Evolutionary conservation across 2,113 vertebrate genomes (phyloP).

Genomic region (Synodontis membranacea): DNA sequence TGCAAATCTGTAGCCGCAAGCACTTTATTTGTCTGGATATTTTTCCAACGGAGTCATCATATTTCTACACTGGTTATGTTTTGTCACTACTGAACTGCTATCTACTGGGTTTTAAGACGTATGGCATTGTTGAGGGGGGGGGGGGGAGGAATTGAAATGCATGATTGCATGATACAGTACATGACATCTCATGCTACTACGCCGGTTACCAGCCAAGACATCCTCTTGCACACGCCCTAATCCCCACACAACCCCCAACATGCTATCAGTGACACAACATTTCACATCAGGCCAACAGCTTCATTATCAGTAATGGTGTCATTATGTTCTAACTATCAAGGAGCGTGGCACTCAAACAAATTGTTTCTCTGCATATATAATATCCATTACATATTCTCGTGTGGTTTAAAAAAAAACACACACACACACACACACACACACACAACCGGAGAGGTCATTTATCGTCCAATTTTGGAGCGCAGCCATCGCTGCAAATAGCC

Average conservation of each 20-base stretch:
- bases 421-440: too few species aligned
- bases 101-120: too few species aligned
- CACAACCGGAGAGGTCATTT: neutral
- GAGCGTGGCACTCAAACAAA: neutral
- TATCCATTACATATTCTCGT: neutral
- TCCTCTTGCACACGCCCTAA: neutral
- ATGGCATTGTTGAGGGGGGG: too few species aligned
- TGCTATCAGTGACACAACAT: neutral
- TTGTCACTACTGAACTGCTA: too few species aligned
- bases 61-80: too few species aligned
- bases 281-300: neutral
- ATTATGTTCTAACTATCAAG: neutral
- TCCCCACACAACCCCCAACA: neutral
- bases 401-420: neutral
- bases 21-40: too few species aligned
- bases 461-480: neutral
- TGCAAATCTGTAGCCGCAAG: too few species aligned
- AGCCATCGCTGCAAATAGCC: neutral
- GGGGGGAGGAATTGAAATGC: too few species aligned
- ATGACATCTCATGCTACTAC: conserved; percentile 47
- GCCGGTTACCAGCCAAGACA: conserved; percentile 33
- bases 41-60: too few species aligned
- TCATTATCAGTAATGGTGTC: neutral
- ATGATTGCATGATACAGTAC: too few species aligned
- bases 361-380: neutral